A percentile compares a stretch with the other conserved stretches of the same genome.
phyloP scores from a whole-genome alignment of 1,140 invertebrate species.

The Paracyclopina nana region DNA sequence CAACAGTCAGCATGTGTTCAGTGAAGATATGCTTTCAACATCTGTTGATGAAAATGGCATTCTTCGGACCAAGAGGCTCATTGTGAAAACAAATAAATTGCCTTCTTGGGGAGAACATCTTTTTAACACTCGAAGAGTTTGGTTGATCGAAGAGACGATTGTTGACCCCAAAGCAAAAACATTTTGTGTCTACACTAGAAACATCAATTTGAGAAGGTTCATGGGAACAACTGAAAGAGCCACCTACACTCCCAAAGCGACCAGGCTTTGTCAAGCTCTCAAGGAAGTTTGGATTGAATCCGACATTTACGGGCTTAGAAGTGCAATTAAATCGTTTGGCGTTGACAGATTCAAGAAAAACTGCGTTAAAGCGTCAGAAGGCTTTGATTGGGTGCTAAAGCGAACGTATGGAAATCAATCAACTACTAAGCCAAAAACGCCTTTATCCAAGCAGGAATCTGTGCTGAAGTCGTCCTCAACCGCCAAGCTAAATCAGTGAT shows the following conservation, averaged over 20 bases:
- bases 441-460: too few relatives aligned
- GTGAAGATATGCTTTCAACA: slow-evolving; percentile 28
- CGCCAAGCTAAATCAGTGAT: too few relatives aligned
- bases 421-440: too few relatives aligned
- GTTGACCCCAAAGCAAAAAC: slow-evolving; percentile 26
- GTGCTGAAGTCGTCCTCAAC: too few relatives aligned
- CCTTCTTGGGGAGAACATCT: slow-evolving; percentile 28
- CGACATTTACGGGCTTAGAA: slow-evolving; percentile 10
- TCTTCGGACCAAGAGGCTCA: slow-evolving; percentile 25
- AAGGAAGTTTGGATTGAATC: slow-evolving; percentile 15
- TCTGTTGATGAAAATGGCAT: slow-evolving; percentile 22
- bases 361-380: slow-evolving; percentile 12
- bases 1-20: slow-evolving; percentile 27
- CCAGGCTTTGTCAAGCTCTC: background rate
- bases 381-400: slow-evolving; percentile 11
- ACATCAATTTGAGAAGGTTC: slow-evolving; percentile 25
- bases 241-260: background rate
- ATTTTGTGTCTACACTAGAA: slow-evolving; percentile 28
- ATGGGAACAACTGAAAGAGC: slow-evolving; percentile 22
- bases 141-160: slow-evolving; percentile 29
- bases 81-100: slow-evolving; percentile 28
- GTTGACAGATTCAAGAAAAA: slow-evolving; percentile 16
- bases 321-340: slow-evolving; percentile 14
- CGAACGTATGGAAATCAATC: background rate
- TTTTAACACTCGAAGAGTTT: slow-evolving; percentile 22